Conservation (phyloP, 2,797 vertebrate genomes). For the Sebastes iracundus region DNA sequence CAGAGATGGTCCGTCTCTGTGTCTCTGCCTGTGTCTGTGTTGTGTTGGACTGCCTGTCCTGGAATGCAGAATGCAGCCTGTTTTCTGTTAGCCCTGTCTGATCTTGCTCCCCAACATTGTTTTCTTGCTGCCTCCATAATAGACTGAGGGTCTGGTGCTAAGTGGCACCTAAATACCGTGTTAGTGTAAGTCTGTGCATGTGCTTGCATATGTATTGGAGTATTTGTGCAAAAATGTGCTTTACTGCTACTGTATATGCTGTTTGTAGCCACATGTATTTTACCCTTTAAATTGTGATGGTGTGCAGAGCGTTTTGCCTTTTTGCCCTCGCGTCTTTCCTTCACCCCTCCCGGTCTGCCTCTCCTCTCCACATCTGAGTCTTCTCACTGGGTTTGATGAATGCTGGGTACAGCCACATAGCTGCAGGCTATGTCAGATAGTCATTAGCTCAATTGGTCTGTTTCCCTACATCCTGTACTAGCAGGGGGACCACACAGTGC, state of each 20-base stretch:
- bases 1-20: slow-evolving; percentile 57
- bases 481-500: slow-evolving; percentile 70
- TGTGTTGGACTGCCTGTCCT: slow-evolving; percentile 56
- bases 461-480: slow-evolving; percentile 54
- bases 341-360: slow-evolving; percentile 24
- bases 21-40: slow-evolving; percentile 52
- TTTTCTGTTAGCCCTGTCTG: slow-evolving; percentile 71
- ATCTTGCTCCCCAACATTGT: slow-evolving; percentile 58
- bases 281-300: slow-evolving; percentile 12
- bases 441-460: slow-evolving; percentile 63
- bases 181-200: slow-evolving; percentile 22
- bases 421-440: slow-evolving; percentile 65
- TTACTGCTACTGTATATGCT: slow-evolving; percentile 27
- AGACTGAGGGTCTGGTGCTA: slow-evolving; percentile 43
- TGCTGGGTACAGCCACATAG: slow-evolving; percentile 64
- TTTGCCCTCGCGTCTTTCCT: slow-evolving; percentile 15
- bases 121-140: slow-evolving; percentile 50
- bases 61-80: slow-evolving; percentile 71
- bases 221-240: slow-evolving; percentile 9
- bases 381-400: slow-evolving; percentile 73
- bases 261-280: slow-evolving; percentile 26
- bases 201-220: slow-evolving; percentile 14
- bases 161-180: slow-evolving; percentile 43
- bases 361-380: slow-evolving; percentile 75
- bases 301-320: slow-evolving; percentile 22